Base-by-base conservation (phyloP, 1,140 invertebrate genomes). In the Elymnias hypermnestra region DNA sequence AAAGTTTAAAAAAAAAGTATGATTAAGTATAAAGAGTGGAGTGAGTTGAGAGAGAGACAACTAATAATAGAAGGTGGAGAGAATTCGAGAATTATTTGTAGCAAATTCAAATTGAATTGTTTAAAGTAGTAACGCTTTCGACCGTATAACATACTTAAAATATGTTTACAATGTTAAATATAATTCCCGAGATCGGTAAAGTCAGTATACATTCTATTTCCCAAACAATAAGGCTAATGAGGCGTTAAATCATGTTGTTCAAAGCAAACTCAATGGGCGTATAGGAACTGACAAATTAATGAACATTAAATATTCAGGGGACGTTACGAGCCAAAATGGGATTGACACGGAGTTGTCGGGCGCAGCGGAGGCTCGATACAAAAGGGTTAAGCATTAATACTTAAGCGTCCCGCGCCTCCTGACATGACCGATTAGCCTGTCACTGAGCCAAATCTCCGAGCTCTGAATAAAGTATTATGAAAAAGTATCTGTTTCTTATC, bases 391-490 rank as follows among this genome's bases (percentile, higher is more conserved):
- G 63, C 75, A 81, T 84, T 73, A 83, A 84, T 83, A 76, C 78
- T 79, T 82, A 67, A 84, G 53, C 67, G 66, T 47, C 64, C 55
- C 62, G 61, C 71, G 68, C 71, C 72, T 73, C 50, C 61, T 81
- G 81, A 75, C 77, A 77, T 52, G 53, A 49, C 55, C 74, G 76
- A 85, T 81, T 85, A 83, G 50, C 54, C 78, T 83, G 81, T 79
- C 76, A 84, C 77, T 75, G 75, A 66, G 59, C 72, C 57, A 68
- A 83, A 77, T 72, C 76, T 83, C 72, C 63, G 57, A 55, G 52
- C 43, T 43, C 65, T 84, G 78, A 84, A 84, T 84, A 84, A 84
- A 84, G 81, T 83, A 84, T 84, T 70, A 74, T 72, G 71, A 84
- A 84, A 84, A 84, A 81, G 78, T 45, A 55, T 47, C 53, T 68